Evolutionary conservation across 2,888 invertebrate species (phyloP).

Genomic region (Ormyrus pomaceus): DNA sequence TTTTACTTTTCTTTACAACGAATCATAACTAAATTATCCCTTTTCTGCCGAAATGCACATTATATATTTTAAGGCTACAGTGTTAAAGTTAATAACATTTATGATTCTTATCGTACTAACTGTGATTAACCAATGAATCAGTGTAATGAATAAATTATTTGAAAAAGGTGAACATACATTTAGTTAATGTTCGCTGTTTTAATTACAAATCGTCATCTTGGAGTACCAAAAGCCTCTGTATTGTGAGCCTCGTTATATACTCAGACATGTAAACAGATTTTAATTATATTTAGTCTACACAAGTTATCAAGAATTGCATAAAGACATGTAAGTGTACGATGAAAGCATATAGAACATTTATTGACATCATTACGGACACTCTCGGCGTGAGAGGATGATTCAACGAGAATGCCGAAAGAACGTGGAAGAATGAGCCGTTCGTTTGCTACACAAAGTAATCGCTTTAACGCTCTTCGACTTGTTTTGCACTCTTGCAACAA

Average conservation of each 20-base stretch:
- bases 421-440: constrained; percentile 8
- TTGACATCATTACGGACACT: constrained; percentile 28
- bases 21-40: constrained; percentile 4
- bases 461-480: constrained; percentile 1
- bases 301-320: constrained; percentile 31
- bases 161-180: constrained; percentile 49
- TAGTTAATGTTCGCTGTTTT: constrained; percentile 44
- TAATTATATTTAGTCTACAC: constrained; percentile 55
- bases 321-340: constrained; percentile 29
- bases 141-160: constrained; percentile 26
- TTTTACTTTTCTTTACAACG: constrained; percentile 7
- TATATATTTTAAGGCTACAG: background rate
- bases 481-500: constrained; percentile 5
- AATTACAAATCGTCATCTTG: constrained; percentile 56
- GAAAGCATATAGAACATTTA: constrained; percentile 43
- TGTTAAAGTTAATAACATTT: background rate
- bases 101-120: background rate
- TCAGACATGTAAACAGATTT: constrained; percentile 61
- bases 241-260: constrained; percentile 56
- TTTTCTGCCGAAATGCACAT: constrained; percentile 33
- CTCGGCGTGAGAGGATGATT: constrained; percentile 9
- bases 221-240: constrained; percentile 56
- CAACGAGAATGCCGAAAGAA: constrained; percentile 15
- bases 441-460: constrained; percentile 8
- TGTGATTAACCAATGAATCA: constrained; percentile 21